Conservation (phyloP, 92 coral and sea anemone genomes). For the Palythoa caribaeorum region DNA sequence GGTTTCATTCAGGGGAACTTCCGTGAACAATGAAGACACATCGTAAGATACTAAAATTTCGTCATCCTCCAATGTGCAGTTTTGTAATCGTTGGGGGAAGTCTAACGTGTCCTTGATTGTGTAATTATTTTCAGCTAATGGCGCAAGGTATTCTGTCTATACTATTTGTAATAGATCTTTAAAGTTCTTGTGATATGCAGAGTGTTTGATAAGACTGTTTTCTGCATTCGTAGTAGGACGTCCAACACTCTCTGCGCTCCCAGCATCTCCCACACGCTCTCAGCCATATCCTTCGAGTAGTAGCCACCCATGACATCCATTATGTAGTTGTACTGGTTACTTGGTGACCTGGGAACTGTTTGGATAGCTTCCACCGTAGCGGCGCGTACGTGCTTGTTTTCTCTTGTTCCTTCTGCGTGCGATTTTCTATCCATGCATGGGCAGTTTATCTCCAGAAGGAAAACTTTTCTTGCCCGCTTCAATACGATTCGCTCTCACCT, state of each 20-base stretch:
- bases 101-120: too few species aligned
- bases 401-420: too few species aligned
- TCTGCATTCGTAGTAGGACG: constrained; percentile 8
- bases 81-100: too few species aligned
- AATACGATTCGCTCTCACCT: not conserved
- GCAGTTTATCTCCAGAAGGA: too few species aligned
- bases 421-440: too few species aligned
- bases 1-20: too few species aligned
- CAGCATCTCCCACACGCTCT: not conserved
- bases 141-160: not conserved
- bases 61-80: too few species aligned
- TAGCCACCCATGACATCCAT: constrained; percentile 10
- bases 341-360: constrained; percentile 9
- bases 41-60: too few species aligned
- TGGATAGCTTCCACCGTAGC: constrained; percentile 29
- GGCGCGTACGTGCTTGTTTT: not conserved
- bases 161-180: not conserved
- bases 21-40: too few species aligned
- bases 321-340: constrained; percentile 20
- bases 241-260: not conserved
- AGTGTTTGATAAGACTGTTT: too few species aligned
- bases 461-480: not conserved
- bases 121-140: too few species aligned
- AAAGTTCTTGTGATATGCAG: not conserved
- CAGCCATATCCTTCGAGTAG: not conserved